Evolutionary conservation across 2,888 invertebrate genomes (phyloP).

Genomic region (Romanomermis culicivorax): DNA sequence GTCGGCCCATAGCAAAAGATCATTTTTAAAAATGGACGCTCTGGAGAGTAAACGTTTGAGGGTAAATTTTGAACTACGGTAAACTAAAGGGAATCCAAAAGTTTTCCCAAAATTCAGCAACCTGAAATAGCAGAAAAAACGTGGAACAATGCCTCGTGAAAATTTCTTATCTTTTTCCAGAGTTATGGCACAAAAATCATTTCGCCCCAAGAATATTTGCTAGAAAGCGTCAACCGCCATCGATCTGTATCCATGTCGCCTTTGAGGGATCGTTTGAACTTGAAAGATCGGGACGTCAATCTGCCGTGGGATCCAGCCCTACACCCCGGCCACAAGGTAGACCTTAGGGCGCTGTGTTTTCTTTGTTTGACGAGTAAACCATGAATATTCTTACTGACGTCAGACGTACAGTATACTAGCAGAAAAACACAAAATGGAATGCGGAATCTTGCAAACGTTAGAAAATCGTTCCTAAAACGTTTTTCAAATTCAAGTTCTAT

Average conservation of each 20-base stretch:
- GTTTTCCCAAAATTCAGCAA: too few species aligned
- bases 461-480: too few species aligned
- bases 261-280: slow-evolving; percentile 20
- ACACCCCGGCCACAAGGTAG: slow-evolving; percentile 23
- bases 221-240: slow-evolving; percentile 25
- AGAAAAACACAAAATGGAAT: too few species aligned
- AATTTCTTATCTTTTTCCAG: slow-evolving; percentile 8
- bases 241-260: slow-evolving; percentile 23
- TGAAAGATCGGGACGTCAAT: slow-evolving; percentile 24
- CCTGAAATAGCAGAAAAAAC: too few species aligned
- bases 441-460: too few species aligned
- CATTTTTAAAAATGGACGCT: slow-evolving; percentile 25
- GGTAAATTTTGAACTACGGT: slow-evolving; percentile 11
- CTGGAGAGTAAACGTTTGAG: slow-evolving; percentile 23
- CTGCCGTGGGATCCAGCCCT: slow-evolving; percentile 27
- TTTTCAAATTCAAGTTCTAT: too few species aligned
- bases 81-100: neutral
- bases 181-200: slow-evolving; percentile 23
- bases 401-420: too few species aligned
- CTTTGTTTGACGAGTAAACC: too few species aligned
- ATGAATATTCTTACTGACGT: too few species aligned
- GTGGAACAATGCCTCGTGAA: too few species aligned
- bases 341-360: too few species aligned
- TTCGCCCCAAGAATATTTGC: slow-evolving; percentile 21
- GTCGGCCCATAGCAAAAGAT: slow-evolving; percentile 20